Percentiles rank a stretch among this genome's conserved stretches.
Evolutionary conservation across 2,888 invertebrate genomes (phyloP).

Genomic region (Apodemia zela): DNA sequence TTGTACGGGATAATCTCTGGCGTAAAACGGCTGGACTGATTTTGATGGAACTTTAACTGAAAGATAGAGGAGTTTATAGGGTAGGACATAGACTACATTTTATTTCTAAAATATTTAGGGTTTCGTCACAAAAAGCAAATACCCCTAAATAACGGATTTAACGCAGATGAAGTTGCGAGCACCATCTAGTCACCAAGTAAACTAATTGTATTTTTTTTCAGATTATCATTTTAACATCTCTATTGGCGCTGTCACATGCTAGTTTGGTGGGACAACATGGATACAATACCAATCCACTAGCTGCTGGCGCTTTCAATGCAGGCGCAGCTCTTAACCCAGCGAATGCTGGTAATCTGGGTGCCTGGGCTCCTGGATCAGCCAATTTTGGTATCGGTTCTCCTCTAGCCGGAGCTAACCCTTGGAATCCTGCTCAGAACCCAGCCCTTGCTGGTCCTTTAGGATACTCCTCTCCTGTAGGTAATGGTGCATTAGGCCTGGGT

Average conservation of each 20-base stretch:
- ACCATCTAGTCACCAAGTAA: not conserved
- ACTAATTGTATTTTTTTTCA: slow-evolving; percentile 39
- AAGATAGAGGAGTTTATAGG: too few species aligned
- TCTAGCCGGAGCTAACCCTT: slow-evolving; percentile 9
- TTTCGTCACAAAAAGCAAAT: too few species aligned
- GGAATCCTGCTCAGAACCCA: slow-evolving; percentile 18
- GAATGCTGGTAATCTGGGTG: slow-evolving; percentile 21
- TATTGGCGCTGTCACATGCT: slow-evolving; percentile 68
- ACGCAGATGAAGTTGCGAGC: too few species aligned
- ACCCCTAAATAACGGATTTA: too few species aligned
- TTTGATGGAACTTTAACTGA: too few species aligned
- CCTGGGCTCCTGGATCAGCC: slow-evolving; percentile 10
- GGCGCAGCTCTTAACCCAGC: not conserved
- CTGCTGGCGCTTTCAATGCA: slow-evolving; percentile 26
- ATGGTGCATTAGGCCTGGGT: slow-evolving; percentile 19
- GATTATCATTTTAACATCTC: slow-evolving; percentile 59
- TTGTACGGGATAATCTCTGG: too few species aligned
- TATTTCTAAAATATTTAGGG: too few species aligned
- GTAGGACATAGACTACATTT: too few species aligned
- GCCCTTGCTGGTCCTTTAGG: slow-evolving; percentile 28
- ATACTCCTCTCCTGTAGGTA: slow-evolving; percentile 26
- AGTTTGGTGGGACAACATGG: slow-evolving; percentile 43
- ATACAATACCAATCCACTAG: slow-evolving; percentile 13
- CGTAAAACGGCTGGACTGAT: too few species aligned
- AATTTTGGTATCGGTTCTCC: slow-evolving; percentile 24